These are phyloP conservation scores for Ylistrum balloti DNA, from an alignment of 1,140 invertebrate genomes.

Conservation along the genomic window DNA sequence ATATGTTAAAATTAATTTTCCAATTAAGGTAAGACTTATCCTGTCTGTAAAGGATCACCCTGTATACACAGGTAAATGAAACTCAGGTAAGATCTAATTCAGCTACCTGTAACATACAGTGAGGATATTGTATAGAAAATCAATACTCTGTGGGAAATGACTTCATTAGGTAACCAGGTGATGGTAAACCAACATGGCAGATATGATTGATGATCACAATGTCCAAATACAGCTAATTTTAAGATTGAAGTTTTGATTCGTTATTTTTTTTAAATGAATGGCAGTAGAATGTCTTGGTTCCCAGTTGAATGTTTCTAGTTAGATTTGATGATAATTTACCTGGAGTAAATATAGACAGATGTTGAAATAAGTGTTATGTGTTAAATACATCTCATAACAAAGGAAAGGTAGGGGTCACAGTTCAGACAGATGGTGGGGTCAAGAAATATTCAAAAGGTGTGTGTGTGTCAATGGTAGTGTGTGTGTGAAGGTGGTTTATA, in stretches of 20 bases:
- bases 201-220: background rate
- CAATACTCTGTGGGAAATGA: background rate
- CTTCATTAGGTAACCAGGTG: background rate
- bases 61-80: background rate
- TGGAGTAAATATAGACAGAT: conserved; percentile 22
- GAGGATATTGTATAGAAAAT: background rate
- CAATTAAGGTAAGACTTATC: too few species aligned
- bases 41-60: too few species aligned
- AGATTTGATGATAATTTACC: conserved; percentile 7
- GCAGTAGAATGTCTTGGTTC: background rate
- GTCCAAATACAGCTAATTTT: background rate
- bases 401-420: background rate
- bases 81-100: background rate
- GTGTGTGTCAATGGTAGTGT: background rate
- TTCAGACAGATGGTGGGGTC: conserved; percentile 20
- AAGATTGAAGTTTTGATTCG: background rate
- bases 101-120: background rate
- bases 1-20: background rate
- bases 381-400: conserved; percentile 32
- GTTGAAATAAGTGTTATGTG: background rate
- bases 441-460: conserved; percentile 38
- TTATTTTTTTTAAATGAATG: background rate
- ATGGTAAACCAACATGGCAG: background rate
- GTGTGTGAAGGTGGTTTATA: background rate
- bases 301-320: background rate